phyloP scores from a whole-genome alignment of 2,113 vertebrate genomes.

The Oreochromis niloticus region DNA sequence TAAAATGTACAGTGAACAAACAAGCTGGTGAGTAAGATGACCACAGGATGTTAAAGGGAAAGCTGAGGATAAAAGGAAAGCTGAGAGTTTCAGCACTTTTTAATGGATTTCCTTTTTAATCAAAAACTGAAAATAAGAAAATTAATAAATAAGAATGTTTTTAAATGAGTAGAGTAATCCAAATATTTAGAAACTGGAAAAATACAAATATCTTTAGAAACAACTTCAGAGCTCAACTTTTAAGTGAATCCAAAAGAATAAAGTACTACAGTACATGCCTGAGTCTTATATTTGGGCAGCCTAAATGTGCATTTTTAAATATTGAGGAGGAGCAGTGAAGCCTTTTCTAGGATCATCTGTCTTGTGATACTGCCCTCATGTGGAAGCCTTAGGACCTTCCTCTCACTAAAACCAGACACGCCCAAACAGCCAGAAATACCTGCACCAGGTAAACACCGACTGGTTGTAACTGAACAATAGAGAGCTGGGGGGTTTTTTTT shows the following conservation, averaged over 20 bases:
- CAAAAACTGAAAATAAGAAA: neutral
- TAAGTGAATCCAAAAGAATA: neutral
- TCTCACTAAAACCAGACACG: neutral
- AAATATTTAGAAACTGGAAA: neutral
- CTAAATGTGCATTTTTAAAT: neutral
- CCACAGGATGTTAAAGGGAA: neutral
- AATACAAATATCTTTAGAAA: neutral
- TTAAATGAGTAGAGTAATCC: neutral
- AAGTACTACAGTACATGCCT: neutral
- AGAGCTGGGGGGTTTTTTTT: neutral
- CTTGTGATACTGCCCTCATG: constrained; percentile 21
- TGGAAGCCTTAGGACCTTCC: neutral
- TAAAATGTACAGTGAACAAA: neutral
- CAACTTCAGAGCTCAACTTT: neutral
- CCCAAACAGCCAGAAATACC: neutral
- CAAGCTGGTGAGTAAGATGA: neutral
- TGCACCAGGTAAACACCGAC: neutral
- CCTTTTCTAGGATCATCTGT: neutral
- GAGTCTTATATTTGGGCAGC: neutral
- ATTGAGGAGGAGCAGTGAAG: neutral
- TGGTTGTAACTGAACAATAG: too few species aligned
- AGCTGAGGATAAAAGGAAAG: neutral
- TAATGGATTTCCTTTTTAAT: neutral
- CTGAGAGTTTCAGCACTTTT: neutral
- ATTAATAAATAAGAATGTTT: neutral